Percentiles rank a stretch among this genome's conserved stretches.
Conservation (phyloP, 2,888 invertebrate genomes). For the Yponomeuta malinellus region DNA sequence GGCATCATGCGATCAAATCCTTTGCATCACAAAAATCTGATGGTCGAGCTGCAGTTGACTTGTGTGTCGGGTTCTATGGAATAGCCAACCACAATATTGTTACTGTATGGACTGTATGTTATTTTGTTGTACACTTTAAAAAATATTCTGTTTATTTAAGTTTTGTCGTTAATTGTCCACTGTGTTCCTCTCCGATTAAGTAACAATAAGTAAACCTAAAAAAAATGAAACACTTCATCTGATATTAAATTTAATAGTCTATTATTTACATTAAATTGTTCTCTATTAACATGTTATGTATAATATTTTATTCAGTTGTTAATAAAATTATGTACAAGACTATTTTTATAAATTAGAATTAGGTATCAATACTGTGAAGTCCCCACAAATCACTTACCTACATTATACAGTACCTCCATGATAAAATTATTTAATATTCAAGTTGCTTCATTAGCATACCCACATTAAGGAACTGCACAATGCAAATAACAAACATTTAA, state of each 20-base stretch:
- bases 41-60: no score
- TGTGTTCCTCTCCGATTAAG: no score
- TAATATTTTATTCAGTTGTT: constrained; percentile 70
- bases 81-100: no score
- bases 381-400: constrained; percentile 43
- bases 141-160: no score
- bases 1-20: no score
- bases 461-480: constrained; percentile 28
- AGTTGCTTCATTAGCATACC: no score
- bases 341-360: constrained; percentile 68
- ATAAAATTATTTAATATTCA: no score
- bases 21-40: no score
- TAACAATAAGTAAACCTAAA: neutral
- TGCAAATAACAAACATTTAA: constrained; percentile 39
- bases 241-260: constrained; percentile 76
- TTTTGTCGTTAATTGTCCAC: no score
- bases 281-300: constrained; percentile 75
- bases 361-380: constrained; percentile 69
- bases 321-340: constrained; percentile 73
- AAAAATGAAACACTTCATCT: constrained; percentile 37
- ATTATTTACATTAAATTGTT: constrained; percentile 76
- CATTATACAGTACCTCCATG: constrained; percentile 16
- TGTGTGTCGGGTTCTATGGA: no score
- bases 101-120: no score
- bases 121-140: no score